A percentile compares a stretch with the other conserved stretches of the same genome.
These are phyloP conservation scores for Tridacna crocea DNA, from an alignment of 2,888 invertebrate genomes.

Conservation along the genomic window DNA sequence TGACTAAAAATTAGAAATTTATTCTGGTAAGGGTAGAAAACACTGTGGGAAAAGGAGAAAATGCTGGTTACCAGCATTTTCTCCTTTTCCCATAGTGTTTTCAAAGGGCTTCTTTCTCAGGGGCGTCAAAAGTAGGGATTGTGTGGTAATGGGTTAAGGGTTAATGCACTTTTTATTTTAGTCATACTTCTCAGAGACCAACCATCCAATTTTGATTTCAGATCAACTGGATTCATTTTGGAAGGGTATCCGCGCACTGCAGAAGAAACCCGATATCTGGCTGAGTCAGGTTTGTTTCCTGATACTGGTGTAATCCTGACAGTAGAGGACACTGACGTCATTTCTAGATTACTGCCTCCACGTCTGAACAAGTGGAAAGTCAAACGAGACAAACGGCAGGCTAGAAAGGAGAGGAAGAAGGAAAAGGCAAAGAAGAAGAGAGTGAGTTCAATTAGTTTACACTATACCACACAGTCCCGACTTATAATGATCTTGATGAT, in stretches of 20 bases:
- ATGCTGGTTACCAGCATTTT: too few species aligned
- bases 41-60: too few species aligned
- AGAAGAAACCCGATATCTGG: conserved; percentile 81
- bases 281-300: conserved; percentile 81
- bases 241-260: conserved; percentile 83
- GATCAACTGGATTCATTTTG: conserved; percentile 83
- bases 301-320: conserved; percentile 82
- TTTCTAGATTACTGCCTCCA: conserved; percentile 81
- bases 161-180: too few species aligned
- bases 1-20: too few species aligned
- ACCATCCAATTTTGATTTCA: conserved; percentile 45
- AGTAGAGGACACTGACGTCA: conserved; percentile 81
- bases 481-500: too few species aligned
- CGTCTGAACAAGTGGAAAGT: conserved; percentile 81
- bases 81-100: too few species aligned
- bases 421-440: conserved; percentile 81
- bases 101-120: too few species aligned
- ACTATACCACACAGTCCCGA: background rate
- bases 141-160: too few species aligned
- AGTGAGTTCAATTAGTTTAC: conserved; percentile 61
- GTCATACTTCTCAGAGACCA: background rate
- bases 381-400: conserved; percentile 79
- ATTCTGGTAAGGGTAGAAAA: too few species aligned
- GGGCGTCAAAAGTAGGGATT: too few species aligned
- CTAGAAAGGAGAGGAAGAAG: conserved; percentile 76